A percentile compares a stretch with the other conserved stretches of the same genome.
These are phyloP conservation scores for Thunnus maccoyii DNA, from an alignment of 2,113 vertebrate species.

Conservation along the genomic window DNA sequence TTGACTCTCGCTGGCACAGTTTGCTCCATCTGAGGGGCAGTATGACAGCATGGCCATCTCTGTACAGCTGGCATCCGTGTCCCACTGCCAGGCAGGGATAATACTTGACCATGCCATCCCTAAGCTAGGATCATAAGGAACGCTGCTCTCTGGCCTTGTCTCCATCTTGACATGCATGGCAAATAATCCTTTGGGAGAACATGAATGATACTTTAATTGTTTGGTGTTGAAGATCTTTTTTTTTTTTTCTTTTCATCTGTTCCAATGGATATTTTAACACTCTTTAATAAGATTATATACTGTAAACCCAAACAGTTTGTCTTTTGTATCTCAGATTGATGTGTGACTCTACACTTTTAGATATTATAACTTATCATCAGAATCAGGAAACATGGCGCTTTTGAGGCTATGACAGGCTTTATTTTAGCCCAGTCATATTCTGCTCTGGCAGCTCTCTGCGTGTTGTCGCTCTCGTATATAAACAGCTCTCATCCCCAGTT, in stretches of 20 bases:
- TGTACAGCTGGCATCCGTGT: slow-evolving; percentile 73
- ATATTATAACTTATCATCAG: slow-evolving; percentile 32
- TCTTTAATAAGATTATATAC: background rate
- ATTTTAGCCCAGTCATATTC: slow-evolving; percentile 55
- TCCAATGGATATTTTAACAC: background rate
- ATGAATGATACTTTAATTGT: background rate
- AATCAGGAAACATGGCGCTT: slow-evolving; percentile 41
- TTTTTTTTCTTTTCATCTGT: background rate
- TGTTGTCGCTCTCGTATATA: slow-evolving; percentile 48
- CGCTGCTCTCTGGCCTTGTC: slow-evolving; percentile 45
- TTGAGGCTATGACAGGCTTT: slow-evolving; percentile 50
- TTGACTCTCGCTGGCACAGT: slow-evolving; percentile 69
- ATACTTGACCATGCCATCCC: slow-evolving; percentile 43
- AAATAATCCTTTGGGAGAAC: slow-evolving; percentile 64
- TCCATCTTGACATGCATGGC: slow-evolving; percentile 50
- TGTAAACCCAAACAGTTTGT: slow-evolving; percentile 11
- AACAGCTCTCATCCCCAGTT: slow-evolving; percentile 68
- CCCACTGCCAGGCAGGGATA: slow-evolving; percentile 67
- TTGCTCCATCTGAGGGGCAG: slow-evolving; percentile 70
- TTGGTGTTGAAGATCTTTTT: background rate
- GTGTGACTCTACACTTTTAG: slow-evolving; percentile 19
- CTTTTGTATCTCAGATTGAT: slow-evolving; percentile 38
- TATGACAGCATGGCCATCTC: slow-evolving; percentile 74
- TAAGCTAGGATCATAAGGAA: slow-evolving; percentile 43
- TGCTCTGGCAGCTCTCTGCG: slow-evolving; percentile 39